Percentiles rank a stretch among this genome's conserved stretches.
phyloP scores from a whole-genome alignment of 2,113 vertebrate genomes.

The Octodon degus region DNA sequence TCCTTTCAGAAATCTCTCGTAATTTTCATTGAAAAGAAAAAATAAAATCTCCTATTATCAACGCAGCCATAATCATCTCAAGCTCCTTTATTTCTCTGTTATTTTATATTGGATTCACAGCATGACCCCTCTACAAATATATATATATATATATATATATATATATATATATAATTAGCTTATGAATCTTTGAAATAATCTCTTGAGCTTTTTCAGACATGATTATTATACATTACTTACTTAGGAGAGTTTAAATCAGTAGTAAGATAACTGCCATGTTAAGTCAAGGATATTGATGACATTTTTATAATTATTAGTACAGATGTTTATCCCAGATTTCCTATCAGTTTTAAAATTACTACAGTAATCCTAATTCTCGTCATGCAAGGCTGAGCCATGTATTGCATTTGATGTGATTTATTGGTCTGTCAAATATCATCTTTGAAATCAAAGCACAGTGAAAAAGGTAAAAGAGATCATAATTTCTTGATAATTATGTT shows the following conservation, averaged over 20 bases:
- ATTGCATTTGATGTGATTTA: not conserved
- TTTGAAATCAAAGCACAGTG: not conserved
- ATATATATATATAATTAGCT: not conserved
- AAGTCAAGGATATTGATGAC: not conserved
- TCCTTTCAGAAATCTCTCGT: constrained; percentile 35
- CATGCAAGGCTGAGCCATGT: not conserved
- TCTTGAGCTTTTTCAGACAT: not conserved
- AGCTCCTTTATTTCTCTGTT: not conserved
- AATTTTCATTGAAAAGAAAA: constrained; percentile 60
- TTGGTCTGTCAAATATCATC: not conserved
- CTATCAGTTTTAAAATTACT: not conserved
- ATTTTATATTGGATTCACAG: constrained; percentile 45
- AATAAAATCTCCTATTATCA: not conserved
- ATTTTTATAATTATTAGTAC: not conserved
- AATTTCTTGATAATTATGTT: not conserved
- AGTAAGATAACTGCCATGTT: not conserved
- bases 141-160: not conserved
- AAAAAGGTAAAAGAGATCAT: not conserved
- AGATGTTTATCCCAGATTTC: not conserved
- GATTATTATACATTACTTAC: not conserved
- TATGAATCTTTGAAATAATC: constrained; percentile 25
- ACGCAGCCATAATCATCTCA: not conserved
- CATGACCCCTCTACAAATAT: not conserved
- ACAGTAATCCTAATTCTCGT: not conserved
- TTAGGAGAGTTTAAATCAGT: not conserved